phyloP scores from a whole-genome alignment of 2,888 invertebrate genomes.

The Drosophila aldrichi region DNA sequence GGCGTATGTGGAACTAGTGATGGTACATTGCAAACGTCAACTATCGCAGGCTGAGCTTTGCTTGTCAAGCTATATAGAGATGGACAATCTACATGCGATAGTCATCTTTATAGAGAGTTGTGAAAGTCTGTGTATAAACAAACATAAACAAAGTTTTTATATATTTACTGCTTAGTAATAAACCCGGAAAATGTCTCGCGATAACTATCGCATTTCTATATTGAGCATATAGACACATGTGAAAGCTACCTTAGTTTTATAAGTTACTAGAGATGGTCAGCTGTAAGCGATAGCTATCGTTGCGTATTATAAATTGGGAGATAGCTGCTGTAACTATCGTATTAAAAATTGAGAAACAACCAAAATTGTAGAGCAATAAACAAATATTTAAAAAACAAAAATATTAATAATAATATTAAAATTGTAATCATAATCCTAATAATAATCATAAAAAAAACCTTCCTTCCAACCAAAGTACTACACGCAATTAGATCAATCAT shows the following conservation, averaged over 20 bases:
- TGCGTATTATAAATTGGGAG: no score
- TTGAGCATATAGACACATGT: background rate
- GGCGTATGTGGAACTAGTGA: slow-evolving; percentile 47
- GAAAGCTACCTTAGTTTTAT: background rate
- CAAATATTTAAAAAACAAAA: no score
- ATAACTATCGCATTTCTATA: no score
- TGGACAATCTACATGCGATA: background rate
- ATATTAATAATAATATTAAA: no score
- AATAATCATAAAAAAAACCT: background rate
- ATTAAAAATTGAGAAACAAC: no score
- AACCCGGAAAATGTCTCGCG: no score
- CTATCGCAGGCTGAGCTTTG: background rate
- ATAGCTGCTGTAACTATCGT: no score
- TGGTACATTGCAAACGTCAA: slow-evolving; percentile 10
- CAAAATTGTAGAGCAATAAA: no score
- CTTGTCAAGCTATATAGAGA: background rate
- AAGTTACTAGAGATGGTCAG: background rate
- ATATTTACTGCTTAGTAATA: no score
- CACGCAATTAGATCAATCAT: background rate
- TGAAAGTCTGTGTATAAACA: no score
- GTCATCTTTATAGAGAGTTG: background rate
- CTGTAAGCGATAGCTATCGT: background rate
- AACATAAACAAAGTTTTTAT: no score
- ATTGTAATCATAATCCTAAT: no score
- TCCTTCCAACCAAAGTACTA: background rate